Evolutionary conservation across 2,797 vertebrate genomes (phyloP).

Genomic region (Mallotus villosus): DNA sequence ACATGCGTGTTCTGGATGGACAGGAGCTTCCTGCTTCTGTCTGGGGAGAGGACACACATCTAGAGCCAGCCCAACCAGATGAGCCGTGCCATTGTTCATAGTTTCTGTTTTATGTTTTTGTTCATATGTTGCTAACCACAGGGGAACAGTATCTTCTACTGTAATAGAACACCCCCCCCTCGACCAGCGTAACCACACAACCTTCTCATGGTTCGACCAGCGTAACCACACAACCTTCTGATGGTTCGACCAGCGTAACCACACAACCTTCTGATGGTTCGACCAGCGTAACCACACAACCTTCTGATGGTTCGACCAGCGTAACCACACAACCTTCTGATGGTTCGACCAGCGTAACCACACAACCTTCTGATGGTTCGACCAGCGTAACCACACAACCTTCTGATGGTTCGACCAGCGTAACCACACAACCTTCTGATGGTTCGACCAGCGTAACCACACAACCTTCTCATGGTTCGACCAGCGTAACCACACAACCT

Average conservation of each 20-base stretch:
- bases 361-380: background rate
- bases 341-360: background rate
- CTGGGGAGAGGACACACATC: conserved; percentile 6
- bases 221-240: background rate
- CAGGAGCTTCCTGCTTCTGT: conserved; percentile 13
- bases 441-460: background rate
- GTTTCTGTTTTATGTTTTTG: background rate
- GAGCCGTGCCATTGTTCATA: no score
- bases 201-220: no score
- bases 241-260: background rate
- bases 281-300: background rate
- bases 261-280: background rate
- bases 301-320: no score
- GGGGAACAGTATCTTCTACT: no score
- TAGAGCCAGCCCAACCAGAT: background rate
- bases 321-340: background rate
- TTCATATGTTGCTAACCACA: no score
- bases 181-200: background rate
- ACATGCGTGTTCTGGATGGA: conserved; percentile 3
- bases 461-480: background rate
- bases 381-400: background rate
- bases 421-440: background rate
- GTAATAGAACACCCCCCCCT: background rate
- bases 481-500: background rate
- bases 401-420: no score